These are phyloP conservation scores for Anolis sagrei DNA, from an alignment of 2,113 vertebrate genomes.

Conservation along the genomic window DNA sequence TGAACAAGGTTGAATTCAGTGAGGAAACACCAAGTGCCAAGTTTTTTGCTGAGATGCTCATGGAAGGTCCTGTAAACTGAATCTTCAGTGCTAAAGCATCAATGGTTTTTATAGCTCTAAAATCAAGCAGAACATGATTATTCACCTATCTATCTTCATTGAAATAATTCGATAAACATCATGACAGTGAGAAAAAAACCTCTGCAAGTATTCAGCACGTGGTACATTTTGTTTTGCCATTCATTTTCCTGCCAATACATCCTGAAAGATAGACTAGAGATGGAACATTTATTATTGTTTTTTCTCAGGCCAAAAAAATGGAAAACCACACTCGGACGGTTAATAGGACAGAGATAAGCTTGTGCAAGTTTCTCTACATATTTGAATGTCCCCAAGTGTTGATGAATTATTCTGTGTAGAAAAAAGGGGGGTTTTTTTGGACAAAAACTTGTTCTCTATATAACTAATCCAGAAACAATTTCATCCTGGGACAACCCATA, in stretches of 20 bases:
- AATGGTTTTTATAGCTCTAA: slow-evolving; percentile 91
- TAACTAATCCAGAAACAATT: too few species aligned
- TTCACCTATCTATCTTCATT: background rate
- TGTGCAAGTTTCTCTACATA: too few species aligned
- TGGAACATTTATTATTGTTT: background rate
- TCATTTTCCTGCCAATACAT: background rate
- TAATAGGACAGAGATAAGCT: too few species aligned
- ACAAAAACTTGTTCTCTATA: too few species aligned
- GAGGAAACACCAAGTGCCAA: slow-evolving; percentile 87
- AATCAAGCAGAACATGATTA: slow-evolving; percentile 51
- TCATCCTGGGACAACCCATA: too few species aligned
- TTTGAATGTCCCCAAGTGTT: too few species aligned
- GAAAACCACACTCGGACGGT: too few species aligned
- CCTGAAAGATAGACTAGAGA: background rate
- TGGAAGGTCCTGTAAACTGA: slow-evolving; percentile 79
- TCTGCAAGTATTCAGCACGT: background rate
- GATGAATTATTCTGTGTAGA: too few species aligned
- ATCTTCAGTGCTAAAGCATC: slow-evolving; percentile 92
- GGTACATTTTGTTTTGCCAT: background rate
- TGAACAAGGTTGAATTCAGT: slow-evolving; percentile 79
- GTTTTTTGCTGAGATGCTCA: slow-evolving; percentile 87
- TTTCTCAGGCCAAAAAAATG: too few species aligned
- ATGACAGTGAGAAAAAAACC: background rate
- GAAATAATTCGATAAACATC: background rate
- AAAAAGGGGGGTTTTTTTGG: too few species aligned